A percentile compares a stretch with the other conserved stretches of the same genome.
phyloP scores from a whole-genome alignment of 2,888 invertebrate genomes.

The Cryptus armator region DNA sequence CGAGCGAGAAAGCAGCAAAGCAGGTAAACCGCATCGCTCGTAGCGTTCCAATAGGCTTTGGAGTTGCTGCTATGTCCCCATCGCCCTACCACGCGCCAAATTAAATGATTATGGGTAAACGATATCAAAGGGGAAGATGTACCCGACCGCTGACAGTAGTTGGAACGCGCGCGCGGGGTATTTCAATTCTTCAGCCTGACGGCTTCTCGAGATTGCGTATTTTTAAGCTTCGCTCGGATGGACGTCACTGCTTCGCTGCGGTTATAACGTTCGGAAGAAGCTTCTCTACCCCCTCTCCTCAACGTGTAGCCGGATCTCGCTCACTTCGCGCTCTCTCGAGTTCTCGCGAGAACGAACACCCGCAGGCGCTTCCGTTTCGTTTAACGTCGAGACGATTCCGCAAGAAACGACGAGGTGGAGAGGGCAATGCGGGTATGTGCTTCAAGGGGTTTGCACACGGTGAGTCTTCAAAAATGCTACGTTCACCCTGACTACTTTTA shows the following conservation, averaged over 20 bases:
- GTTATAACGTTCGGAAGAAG: constrained; percentile 69
- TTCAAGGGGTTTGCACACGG: constrained; percentile 22
- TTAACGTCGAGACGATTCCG: constrained; percentile 81
- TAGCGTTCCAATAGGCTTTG: constrained; percentile 61
- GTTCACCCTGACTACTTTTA: constrained; percentile 8
- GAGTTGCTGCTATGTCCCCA: constrained; percentile 41
- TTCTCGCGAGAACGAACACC: constrained; percentile 66
- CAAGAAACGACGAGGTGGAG: constrained; percentile 47
- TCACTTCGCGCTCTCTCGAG: constrained; percentile 35
- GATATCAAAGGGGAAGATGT: constrained; percentile 83
- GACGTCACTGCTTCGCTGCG: constrained; percentile 49
- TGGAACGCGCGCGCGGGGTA: constrained; percentile 75
- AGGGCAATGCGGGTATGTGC: constrained; percentile 15
- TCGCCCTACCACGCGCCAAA: constrained; percentile 77
- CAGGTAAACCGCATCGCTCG: constrained; percentile 46
- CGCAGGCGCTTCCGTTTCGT: constrained; percentile 82
- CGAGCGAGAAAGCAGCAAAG: constrained; percentile 47
- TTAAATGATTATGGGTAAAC: constrained; percentile 85
- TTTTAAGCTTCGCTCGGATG: constrained; percentile 83
- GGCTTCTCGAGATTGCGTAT: constrained; percentile 85
- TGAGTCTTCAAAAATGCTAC: constrained; percentile 47
- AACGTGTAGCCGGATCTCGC: not conserved
- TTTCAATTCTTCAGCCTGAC: constrained; percentile 86
- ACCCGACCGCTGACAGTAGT: constrained; percentile 28
- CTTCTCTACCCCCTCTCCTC: no score